Base-by-base conservation (phyloP, 2,888 invertebrate genomes). In the Oscheius sp. region DNA sequence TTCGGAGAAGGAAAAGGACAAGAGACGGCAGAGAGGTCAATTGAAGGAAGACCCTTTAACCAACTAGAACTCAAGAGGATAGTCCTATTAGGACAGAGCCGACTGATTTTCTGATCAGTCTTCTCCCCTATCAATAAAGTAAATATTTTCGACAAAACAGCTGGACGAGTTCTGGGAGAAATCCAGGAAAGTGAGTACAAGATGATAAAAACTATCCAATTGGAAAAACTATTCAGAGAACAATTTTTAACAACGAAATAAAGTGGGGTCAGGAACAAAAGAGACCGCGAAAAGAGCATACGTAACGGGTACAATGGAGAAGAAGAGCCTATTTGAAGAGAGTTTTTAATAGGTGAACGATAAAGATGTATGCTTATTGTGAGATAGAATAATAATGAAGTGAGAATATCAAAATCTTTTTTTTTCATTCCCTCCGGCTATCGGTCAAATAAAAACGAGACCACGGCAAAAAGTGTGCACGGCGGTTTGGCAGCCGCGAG, bases 401-500 rank as follows among this genome's bases (percentile, higher is more conserved):
- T 56, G 6, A 38, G 17, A 50, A 32, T n/a, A 56, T 8, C n/a
- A 24, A 24, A 24, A 38, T 38, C 4, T 24, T 57, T 17, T 57
- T 30, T n/a, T 20, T n/a, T n/a, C n/a, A n/a, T n/a, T n/a, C n/a
- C 28, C 22, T 26, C n/a, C 26, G 33, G 26, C 28, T 5, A 20
- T 33, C 30, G 54, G 54, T 20, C 54, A 33, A 26, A 9, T 14
- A 32, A 17, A 32, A 17, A 24, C 17, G 36, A 8, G 30, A 50
- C 22, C 22, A 30, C n/a, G 20, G 33, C 32, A 54, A 54, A 54
- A 32, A 32, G 54, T 33, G 47, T 41, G 47, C 12, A 47, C 12
- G 33, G 54, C 17, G 50, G 54, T 54, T 54, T 36, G 54, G 32
- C 54, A 32, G 33, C 8, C 8, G 54, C 33, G 33, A 32, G 54